phyloP scores from a whole-genome alignment of 2,888 invertebrate genomes.

The Amiota mariae region DNA sequence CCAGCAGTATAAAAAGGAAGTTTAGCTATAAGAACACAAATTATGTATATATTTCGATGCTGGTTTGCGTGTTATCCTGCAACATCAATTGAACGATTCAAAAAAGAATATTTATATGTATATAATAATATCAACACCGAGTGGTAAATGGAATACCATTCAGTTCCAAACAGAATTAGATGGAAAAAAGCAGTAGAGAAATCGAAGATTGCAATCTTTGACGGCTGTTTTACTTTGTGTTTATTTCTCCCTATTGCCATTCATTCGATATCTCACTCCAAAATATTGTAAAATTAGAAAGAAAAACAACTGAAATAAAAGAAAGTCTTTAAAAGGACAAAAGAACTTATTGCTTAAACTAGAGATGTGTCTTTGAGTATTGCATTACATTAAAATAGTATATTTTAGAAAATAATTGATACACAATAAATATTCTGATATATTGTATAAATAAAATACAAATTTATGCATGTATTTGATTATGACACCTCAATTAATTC shows the following conservation, averaged over 20 bases:
- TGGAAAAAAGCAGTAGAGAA: conserved; percentile 50
- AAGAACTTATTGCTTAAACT: conserved; percentile 72
- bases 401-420: no score
- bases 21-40: conserved; percentile 47
- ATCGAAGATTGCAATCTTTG: conserved; percentile 72
- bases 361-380: no score
- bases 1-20: conserved; percentile 30
- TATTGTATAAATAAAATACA: no score
- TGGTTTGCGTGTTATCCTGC: conserved; percentile 29
- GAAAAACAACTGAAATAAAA: conserved; percentile 61
- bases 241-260: conserved; percentile 48
- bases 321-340: conserved; percentile 73
- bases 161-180: conserved; percentile 36
- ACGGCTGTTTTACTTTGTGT: conserved; percentile 64
- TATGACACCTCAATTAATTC: no score
- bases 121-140: conserved; percentile 18
- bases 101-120: conserved; percentile 41
- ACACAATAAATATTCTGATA: no score
- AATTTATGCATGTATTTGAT: no score
- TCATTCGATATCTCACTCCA: not conserved
- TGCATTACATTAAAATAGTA: no score
- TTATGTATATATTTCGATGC: conserved; percentile 40
- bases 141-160: conserved; percentile 33
- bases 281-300: not conserved
- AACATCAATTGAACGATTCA: conserved; percentile 42